phyloP scores from a whole-genome alignment of 2,888 invertebrate species.

The Abscondita cerata region DNA sequence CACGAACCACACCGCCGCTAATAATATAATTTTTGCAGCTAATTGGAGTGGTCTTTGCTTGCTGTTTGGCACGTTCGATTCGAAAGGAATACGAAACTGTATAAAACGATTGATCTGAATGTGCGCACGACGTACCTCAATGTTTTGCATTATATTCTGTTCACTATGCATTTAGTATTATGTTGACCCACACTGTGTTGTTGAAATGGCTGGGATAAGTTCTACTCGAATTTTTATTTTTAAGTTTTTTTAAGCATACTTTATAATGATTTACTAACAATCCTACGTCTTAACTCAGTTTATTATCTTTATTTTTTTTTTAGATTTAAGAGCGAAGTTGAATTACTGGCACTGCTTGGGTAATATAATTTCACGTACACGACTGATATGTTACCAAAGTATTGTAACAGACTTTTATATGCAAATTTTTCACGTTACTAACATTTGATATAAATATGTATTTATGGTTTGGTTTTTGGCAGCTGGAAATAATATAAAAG shows the following conservation, averaged over 20 bases:
- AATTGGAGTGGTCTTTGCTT: constrained; percentile 89
- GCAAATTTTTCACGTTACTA: constrained; percentile 20
- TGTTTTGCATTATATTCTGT: constrained; percentile 26
- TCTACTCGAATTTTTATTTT: constrained; percentile 15
- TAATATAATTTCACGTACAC: constrained; percentile 43
- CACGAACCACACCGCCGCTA: no score
- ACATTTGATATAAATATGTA: constrained; percentile 14
- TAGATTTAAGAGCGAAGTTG: constrained; percentile 15
- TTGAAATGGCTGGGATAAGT: constrained; percentile 23
- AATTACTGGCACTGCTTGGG: constrained; percentile 26
- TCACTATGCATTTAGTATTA: constrained; percentile 25
- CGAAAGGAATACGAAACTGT: constrained; percentile 79
- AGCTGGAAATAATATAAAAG: constrained; percentile 18
- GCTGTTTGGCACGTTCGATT: constrained; percentile 91
- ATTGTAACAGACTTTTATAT: constrained; percentile 33
- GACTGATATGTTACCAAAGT: constrained; percentile 46
- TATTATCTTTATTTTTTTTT: constrained; percentile 17
- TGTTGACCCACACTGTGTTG: constrained; percentile 26
- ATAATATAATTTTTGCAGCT: constrained; percentile 76
- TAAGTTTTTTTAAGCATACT: constrained; percentile 1
- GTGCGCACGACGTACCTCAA: constrained; percentile 17
- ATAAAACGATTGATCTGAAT: constrained; percentile 18
- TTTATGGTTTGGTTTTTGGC: constrained; percentile 25
- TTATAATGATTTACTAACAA: background rate
- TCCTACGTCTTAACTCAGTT: constrained; percentile 2